A percentile compares a stretch with the other conserved stretches of the same genome.
Evolutionary conservation across 2,888 invertebrate genomes (phyloP).

Genomic region (Thera britannica): DNA sequence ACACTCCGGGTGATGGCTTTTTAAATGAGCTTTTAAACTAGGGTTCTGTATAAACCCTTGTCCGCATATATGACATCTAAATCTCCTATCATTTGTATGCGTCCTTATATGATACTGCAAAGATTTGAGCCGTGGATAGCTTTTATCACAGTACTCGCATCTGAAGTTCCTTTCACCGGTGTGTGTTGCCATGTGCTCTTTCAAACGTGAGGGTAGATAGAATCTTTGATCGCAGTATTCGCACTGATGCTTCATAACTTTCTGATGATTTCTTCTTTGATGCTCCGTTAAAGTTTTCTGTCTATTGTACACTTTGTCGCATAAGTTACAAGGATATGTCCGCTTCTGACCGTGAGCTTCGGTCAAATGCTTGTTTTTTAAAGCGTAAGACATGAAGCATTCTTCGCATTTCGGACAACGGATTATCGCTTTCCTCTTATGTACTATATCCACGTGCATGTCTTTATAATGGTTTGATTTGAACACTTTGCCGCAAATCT

Average conservation of each 20-base stretch:
- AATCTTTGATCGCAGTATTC: constrained; percentile 83
- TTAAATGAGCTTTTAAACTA: constrained; percentile 85
- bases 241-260: constrained; percentile 80
- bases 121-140: constrained; percentile 85
- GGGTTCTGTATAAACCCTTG: constrained; percentile 85
- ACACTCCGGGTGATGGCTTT: constrained; percentile 82
- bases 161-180: constrained; percentile 83
- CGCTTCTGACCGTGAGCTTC: constrained; percentile 76
- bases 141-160: constrained; percentile 85
- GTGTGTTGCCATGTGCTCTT: constrained; percentile 82
- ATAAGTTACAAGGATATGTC: constrained; percentile 75
- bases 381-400: constrained; percentile 76
- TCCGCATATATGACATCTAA: constrained; percentile 82
- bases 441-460: constrained; percentile 77
- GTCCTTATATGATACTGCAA: constrained; percentile 85
- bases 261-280: constrained; percentile 73
- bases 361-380: constrained; percentile 74
- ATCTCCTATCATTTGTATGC: constrained; percentile 84
- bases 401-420: constrained; percentile 75
- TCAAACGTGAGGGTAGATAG: constrained; percentile 73
- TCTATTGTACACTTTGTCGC: constrained; percentile 77
- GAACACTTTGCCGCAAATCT: constrained; percentile 78
- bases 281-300: constrained; percentile 77
- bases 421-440: constrained; percentile 76
- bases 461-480: constrained; percentile 77